These are phyloP conservation scores for Istiophorus platypterus DNA, from an alignment of 2,113 vertebrate species.

Conservation along the genomic window DNA sequence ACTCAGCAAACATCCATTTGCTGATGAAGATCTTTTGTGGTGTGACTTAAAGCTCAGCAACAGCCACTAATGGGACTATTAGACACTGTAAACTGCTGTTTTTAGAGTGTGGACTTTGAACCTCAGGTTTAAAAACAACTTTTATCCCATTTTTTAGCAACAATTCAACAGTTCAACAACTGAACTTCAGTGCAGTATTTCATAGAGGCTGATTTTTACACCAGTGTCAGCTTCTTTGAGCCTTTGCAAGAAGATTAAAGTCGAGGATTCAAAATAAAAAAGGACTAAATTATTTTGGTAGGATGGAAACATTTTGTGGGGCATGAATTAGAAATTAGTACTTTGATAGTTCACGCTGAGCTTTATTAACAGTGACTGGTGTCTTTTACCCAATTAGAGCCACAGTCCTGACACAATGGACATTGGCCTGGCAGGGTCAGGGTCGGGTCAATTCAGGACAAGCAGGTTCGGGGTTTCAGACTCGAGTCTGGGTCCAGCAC, in stretches of 20 bases:
- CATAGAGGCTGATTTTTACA: too few relatives aligned
- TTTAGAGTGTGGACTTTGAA: too few relatives aligned
- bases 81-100: too few relatives aligned
- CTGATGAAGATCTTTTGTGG: background rate
- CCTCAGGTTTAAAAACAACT: too few relatives aligned
- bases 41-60: background rate
- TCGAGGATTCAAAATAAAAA: background rate
- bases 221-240: background rate
- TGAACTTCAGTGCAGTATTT: too few relatives aligned
- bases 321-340: background rate
- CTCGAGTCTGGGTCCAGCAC: slow-evolving; percentile 39
- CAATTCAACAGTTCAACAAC: too few relatives aligned
- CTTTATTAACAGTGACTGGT: background rate
- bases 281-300: background rate
- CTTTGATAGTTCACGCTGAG: background rate
- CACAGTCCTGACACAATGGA: slow-evolving; percentile 15
- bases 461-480: background rate
- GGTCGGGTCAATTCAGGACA: slow-evolving; percentile 17
- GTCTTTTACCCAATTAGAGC: slow-evolving; percentile 37
- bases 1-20: too few relatives aligned
- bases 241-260: background rate
- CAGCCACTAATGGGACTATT: background rate
- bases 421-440: background rate
- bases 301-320: background rate
- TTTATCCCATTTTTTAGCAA: too few relatives aligned